phyloP scores from a whole-genome alignment of 1,140 invertebrate species.

The Ylistrum balloti region DNA sequence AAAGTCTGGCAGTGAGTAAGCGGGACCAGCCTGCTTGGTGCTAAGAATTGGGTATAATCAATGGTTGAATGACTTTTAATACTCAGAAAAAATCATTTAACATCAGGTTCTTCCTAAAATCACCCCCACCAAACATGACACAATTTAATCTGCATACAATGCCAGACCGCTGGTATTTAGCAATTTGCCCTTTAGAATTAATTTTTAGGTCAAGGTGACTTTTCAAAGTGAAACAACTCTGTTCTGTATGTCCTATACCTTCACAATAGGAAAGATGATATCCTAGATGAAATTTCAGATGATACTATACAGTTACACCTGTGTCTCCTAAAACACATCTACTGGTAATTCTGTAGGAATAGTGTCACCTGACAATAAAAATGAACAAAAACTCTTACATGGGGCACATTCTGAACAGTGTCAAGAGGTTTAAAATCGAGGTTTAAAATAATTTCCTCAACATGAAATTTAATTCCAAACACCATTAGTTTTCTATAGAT shows the following conservation, averaged over 20 bases:
- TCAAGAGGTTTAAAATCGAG: background rate
- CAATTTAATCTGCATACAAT: background rate
- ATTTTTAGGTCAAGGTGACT: slow-evolving; percentile 38
- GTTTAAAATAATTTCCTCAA: slow-evolving; percentile 1
- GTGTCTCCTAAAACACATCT: background rate
- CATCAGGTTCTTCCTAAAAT: background rate
- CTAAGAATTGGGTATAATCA: background rate
- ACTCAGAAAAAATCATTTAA: no score
- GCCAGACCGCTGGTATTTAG: background rate
- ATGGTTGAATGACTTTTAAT: background rate
- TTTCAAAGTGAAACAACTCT: slow-evolving; percentile 34
- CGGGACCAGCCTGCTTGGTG: no score
- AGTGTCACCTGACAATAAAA: background rate
- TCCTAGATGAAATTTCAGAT: background rate
- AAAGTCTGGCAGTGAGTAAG: no score
- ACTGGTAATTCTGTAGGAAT: background rate
- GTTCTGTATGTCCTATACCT: background rate
- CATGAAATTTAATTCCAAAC: background rate
- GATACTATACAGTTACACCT: background rate
- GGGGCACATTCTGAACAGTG: slow-evolving; percentile 13
- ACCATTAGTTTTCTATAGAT: background rate
- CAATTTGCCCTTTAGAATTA: slow-evolving; percentile 21
- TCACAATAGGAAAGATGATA: background rate
- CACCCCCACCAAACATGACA: background rate
- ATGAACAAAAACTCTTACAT: background rate